Conservation (phyloP, 2,888 invertebrate genomes). For the Mechanitis mazaeus region DNA sequence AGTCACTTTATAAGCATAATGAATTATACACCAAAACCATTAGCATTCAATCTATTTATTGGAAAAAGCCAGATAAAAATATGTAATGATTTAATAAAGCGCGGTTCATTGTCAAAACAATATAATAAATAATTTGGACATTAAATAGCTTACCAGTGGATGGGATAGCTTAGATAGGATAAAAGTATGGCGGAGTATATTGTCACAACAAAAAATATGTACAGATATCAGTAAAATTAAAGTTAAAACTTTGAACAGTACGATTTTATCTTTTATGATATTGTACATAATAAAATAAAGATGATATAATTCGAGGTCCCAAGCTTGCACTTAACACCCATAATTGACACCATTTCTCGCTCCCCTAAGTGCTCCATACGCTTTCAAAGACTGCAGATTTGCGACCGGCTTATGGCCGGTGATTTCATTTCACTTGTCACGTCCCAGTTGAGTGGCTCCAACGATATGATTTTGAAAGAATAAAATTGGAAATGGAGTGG, state of each 20-base stretch:
- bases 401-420: constrained; percentile 68
- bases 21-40: too few relatives aligned
- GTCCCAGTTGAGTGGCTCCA: constrained; percentile 62
- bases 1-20: too few relatives aligned
- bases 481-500: constrained; percentile 74
- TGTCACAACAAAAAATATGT: too few relatives aligned
- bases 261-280: constrained; percentile 2
- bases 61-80: too few relatives aligned
- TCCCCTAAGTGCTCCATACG: constrained; percentile 65
- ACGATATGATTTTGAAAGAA: constrained; percentile 66
- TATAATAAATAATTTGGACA: too few relatives aligned
- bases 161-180: too few relatives aligned
- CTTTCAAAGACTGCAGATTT: constrained; percentile 65
- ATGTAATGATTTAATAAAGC: too few relatives aligned
- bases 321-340: constrained; percentile 63
- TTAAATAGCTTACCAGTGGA: too few relatives aligned
- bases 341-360: constrained; percentile 72
- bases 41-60: too few relatives aligned
- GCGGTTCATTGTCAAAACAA: too few relatives aligned
- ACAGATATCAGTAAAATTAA: neutral
- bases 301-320: constrained; percentile 23
- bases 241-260: neutral
- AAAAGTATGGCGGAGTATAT: too few relatives aligned
- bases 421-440: constrained; percentile 73
- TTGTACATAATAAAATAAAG: constrained; percentile 28